Evolutionary conservation across 1,140 invertebrate species (phyloP).

Genomic region (Atta texana): DNA sequence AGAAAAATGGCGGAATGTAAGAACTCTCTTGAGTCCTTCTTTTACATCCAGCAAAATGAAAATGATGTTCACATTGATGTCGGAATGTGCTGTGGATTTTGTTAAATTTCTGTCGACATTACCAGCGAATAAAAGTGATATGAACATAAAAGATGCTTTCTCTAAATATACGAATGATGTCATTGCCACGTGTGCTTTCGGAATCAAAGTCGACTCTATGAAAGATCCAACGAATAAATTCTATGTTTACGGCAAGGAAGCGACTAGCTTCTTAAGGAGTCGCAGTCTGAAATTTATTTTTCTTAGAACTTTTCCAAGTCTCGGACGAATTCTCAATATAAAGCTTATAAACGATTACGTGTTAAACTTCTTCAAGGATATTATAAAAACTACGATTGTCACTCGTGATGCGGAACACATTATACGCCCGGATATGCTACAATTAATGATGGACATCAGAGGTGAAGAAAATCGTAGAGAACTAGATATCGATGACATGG

Average conservation of each 20-base stretch:
- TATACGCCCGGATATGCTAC: conserved; percentile 53
- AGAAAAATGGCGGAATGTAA: conserved; percentile 77
- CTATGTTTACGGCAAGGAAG: conserved; percentile 68
- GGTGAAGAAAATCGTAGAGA: conserved; percentile 23
- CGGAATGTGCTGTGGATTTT: conserved; percentile 64
- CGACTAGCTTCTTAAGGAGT: conserved; percentile 43
- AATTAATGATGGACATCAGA: conserved; percentile 51
- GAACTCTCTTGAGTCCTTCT: conserved; percentile 77
- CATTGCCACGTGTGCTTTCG: conserved; percentile 85
- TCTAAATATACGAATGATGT: conserved; percentile 84
- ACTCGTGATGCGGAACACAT: conserved; percentile 62
- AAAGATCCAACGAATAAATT: conserved; percentile 77
- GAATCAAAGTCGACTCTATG: conserved; percentile 86
- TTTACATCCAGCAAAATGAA: conserved; percentile 81
- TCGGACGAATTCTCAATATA: conserved; percentile 13
- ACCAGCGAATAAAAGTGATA: conserved; percentile 23
- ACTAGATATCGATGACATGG: conserved; percentile 82
- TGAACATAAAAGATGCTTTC: conserved; percentile 71
- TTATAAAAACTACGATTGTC: conserved; percentile 65
- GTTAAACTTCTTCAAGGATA: conserved; percentile 64
- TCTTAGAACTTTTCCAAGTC: not conserved
- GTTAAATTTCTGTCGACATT: conserved; percentile 39
- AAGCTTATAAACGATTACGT: conserved; percentile 39
- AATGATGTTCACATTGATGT: conserved; percentile 73
- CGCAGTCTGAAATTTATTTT: not conserved